Conservation (phyloP, 1,140 invertebrate species). For the Cecropterus lyciades region DNA sequence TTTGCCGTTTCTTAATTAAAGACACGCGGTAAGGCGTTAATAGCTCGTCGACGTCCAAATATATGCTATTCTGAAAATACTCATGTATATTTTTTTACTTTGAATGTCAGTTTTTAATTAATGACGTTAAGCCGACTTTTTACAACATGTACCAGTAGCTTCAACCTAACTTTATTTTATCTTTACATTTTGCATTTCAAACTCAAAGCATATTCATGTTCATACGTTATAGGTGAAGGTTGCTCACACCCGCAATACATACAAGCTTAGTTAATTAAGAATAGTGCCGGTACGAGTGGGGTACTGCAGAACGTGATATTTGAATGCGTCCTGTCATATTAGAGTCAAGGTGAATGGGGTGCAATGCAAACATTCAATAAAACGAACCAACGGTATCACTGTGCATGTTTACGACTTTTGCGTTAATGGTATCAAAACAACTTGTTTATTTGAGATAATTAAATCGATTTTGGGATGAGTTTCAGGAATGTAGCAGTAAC, state of each 20-base stretch:
- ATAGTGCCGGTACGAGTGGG: slow-evolving; percentile 6
- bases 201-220: not conserved
- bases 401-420: not conserved
- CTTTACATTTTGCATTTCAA: not conserved
- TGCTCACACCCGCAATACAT: not conserved
- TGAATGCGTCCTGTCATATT: slow-evolving; percentile 17
- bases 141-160: not conserved
- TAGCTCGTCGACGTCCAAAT: too few species aligned
- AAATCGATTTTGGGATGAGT: too few species aligned
- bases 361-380: slow-evolving; percentile 9
- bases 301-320: slow-evolving; percentile 13
- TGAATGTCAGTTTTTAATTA: not conserved
- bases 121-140: not conserved
- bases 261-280: slow-evolving; percentile 15
- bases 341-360: slow-evolving; percentile 23
- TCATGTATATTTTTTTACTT: too few species aligned
- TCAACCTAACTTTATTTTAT: not conserved
- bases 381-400: not conserved
- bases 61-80: too few species aligned
- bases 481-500: too few species aligned
- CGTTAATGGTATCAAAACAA: too few species aligned
- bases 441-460: too few species aligned
- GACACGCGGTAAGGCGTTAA: too few species aligned
- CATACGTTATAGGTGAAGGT: slow-evolving; percentile 16
- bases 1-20: too few species aligned